A percentile compares a stretch with the other conserved stretches of the same genome.
phyloP scores from a whole-genome alignment of 2,797 vertebrate genomes.

The Tangara arthus region DNA sequence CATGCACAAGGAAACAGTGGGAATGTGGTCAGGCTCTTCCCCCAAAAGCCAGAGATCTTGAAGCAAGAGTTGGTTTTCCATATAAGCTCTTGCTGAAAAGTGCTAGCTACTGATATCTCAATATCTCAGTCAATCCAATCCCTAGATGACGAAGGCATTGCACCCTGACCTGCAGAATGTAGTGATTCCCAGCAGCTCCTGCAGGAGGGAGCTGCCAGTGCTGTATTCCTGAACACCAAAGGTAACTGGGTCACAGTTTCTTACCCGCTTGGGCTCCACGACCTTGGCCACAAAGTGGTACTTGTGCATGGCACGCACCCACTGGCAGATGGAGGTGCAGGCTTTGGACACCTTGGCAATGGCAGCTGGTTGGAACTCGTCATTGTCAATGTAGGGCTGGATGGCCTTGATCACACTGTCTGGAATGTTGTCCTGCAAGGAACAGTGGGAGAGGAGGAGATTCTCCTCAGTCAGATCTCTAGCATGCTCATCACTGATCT shows the following conservation, averaged over 20 bases:
- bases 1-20: not conserved
- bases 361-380: slow-evolving; percentile 88
- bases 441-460: not conserved
- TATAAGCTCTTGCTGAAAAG: not conserved
- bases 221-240: not conserved
- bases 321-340: slow-evolving; percentile 93
- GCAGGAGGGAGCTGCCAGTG: not conserved
- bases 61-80: not conserved
- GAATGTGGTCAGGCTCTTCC: not conserved
- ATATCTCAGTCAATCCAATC: not conserved
- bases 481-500: not conserved
- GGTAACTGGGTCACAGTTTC: not conserved
- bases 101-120: not conserved
- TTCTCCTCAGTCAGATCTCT: not conserved
- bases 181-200: not conserved
- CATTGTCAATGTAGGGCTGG: slow-evolving; percentile 90
- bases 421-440: slow-evolving; percentile 87
- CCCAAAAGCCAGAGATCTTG: not conserved
- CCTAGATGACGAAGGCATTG: not conserved
- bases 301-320: slow-evolving; percentile 91
- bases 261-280: slow-evolving; percentile 89
- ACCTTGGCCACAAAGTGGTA: slow-evolving; percentile 88
- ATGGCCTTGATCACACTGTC: slow-evolving; percentile 84
- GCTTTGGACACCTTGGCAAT: slow-evolving; percentile 91
- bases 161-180: not conserved